Evolutionary conservation across 2,888 invertebrate species (phyloP), one percentile per base, ranked within the genome.

Genomic region (Lysandra coridon): DNA sequence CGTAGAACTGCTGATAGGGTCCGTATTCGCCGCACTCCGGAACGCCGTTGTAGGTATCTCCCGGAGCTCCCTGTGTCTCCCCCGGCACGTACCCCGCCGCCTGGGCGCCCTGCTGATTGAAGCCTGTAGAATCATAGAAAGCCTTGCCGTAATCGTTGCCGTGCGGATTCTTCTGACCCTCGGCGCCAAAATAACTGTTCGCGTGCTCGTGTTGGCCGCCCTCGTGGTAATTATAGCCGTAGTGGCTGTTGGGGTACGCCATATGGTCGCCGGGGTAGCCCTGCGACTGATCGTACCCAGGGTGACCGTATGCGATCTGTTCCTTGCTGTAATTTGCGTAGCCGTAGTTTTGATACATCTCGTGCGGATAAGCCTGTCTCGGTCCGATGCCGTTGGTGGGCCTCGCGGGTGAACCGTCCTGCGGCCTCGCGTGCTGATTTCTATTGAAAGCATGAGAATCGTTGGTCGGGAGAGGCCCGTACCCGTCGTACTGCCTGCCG

Each of bases 1-100:
- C 95, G 88, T 97, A 97, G 89, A 96, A 97, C 87, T 96, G 96
- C 83, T 96, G 96, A 89, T 96, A 97, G 80, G 96, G 96, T 83
- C 96, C 96, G 88, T 97, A 97, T 80, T 97, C 97, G 81, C 92
- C 95, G 82, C 96, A 95, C 83, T 96, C 97, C 1, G 95, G 94
- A 75, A 91, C 88, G 75, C 88, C 87, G 80, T 87, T 85, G 82
- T 91, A 92, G 17, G 88, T 85, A 80, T 90, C 95, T 30, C 93
- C 91, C 90, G 82, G 87, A 76, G 84, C 88, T 79, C 85, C 88
- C 81, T 87, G 87, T 6, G 87, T 81, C 6, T 83, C 83, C 5
- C 85, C 85, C 1, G 88, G 84, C 3, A 84, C 79, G 94, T 95
- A 82, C 85, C 87, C 84, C 84, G 90, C 81, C 83, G 85, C 83